Conservation (phyloP, 2,113 vertebrate genomes). For the Globicephala melas region DNA sequence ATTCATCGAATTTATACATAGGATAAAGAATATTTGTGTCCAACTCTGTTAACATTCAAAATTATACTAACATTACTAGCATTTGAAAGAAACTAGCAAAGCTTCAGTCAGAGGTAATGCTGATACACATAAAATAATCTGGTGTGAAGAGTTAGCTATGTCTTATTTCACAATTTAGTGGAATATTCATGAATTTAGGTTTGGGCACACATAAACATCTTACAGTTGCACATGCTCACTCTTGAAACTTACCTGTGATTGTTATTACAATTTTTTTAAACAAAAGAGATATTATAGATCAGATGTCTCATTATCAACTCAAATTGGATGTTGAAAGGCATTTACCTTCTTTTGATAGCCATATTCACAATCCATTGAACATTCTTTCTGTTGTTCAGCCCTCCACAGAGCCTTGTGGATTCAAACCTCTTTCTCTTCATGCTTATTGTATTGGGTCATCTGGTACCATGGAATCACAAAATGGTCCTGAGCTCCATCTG, state of each 20-base stretch:
- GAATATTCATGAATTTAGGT: neutral
- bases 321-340: neutral
- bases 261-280: neutral
- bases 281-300: neutral
- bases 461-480: neutral
- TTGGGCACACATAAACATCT: neutral
- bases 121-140: neutral
- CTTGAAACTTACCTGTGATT: neutral
- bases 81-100: neutral
- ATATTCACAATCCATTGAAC: neutral
- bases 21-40: slow-evolving; percentile 9
- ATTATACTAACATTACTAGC: neutral
- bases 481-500: neutral
- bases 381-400: neutral
- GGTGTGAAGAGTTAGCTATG: neutral
- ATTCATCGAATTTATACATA: slow-evolving; percentile 1
- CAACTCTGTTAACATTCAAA: slow-evolving; percentile 1
- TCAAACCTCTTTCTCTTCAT: neutral
- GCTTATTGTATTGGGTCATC: neutral
- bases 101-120: neutral
- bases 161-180: neutral
- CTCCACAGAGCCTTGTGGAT: neutral
- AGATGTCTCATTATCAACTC: neutral
- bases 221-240: neutral
- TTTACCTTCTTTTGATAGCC: neutral